Conservation (phyloP, 1,140 invertebrate species). For the Rhagoletis zephyria region DNA sequence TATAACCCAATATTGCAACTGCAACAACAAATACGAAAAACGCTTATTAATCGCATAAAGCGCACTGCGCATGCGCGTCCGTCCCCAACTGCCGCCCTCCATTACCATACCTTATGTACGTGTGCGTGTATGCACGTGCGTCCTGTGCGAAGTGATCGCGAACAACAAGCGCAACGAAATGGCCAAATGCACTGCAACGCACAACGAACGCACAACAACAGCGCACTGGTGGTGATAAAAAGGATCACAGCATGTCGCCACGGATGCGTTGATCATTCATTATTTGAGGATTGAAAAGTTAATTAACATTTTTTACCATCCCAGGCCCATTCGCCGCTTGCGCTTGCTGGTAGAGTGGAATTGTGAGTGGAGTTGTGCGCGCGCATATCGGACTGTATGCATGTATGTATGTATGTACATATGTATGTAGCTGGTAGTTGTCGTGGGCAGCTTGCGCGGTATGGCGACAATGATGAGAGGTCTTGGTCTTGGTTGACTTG, state of each 20-base stretch:
- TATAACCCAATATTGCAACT: constrained; percentile 48
- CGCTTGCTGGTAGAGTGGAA: not conserved
- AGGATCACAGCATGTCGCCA: constrained; percentile 73
- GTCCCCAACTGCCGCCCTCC: not conserved
- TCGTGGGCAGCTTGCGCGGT: not conserved
- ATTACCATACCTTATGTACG: not conserved
- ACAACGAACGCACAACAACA: constrained; percentile 2
- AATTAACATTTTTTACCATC: constrained; percentile 71
- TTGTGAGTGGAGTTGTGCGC: not conserved
- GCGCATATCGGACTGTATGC: not conserved
- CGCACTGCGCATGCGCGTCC: not conserved
- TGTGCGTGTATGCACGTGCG: constrained; percentile 8
- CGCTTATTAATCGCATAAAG: constrained; percentile 49
- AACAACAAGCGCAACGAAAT: constrained; percentile 49
- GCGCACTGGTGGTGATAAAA: constrained; percentile 67
- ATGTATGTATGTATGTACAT: no score
- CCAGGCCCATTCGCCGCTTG: not conserved
- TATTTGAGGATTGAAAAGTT: constrained; percentile 74
- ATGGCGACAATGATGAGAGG: constrained; percentile 47
- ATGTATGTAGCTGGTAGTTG: not conserved
- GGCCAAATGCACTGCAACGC: constrained; percentile 31
- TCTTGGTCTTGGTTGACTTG: not conserved
- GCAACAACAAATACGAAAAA: constrained; percentile 45
- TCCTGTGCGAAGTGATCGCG: not conserved
- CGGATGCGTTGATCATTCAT: constrained; percentile 73